Evolutionary conservation across 2,797 vertebrate genomes (phyloP), one percentile per base, ranked within the genome.

Genomic region (Hozukius guyotensis): DNA sequence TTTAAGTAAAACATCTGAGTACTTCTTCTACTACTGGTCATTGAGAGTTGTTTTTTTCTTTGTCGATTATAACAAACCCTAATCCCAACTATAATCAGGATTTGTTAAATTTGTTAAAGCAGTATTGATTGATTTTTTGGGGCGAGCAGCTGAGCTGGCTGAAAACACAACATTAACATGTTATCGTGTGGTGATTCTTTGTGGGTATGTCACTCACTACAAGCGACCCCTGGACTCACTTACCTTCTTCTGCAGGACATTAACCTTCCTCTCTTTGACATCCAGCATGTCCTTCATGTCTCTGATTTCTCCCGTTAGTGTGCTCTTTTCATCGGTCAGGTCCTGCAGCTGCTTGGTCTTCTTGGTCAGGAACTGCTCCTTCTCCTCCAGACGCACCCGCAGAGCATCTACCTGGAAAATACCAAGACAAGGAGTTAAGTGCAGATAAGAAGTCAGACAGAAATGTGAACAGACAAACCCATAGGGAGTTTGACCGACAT

Each of bases 211-310:
- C 31, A 32, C 31, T 68, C 42, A 61, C 31, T 36, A 38, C 31
- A 59, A 59, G n/a, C 9, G 0, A 27, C n/a, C 7, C 2, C 36
- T 53, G 24, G 24, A 32, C 67, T 85, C 14, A 13, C 64, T 3
- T 92, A 98, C 98, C 96, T 99, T 99, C 91, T 99, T 99, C 86
- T 99, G 98, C 82, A 99, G 96, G 61, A 99, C 96, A 38, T 96
- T 97, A 79, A 99, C 97, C 93, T 99, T 99, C 88, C 97, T 96
- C 93, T 99, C 98, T 88, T 99, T 99, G 77, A 99, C 98, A 81
- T 99, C 98, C 91, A 99, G 91, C 98, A 99, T 99, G 87, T 99
- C 98, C 92, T 99, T 99, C 96, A 99, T 97, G 89, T 99, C 98
- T 52, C 97, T 87, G 87, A 99, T 98, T 92, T 99, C 98, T 80